Evolutionary conservation across 2,797 vertebrate species (phyloP).

Genomic region (Falco biarmicus): DNA sequence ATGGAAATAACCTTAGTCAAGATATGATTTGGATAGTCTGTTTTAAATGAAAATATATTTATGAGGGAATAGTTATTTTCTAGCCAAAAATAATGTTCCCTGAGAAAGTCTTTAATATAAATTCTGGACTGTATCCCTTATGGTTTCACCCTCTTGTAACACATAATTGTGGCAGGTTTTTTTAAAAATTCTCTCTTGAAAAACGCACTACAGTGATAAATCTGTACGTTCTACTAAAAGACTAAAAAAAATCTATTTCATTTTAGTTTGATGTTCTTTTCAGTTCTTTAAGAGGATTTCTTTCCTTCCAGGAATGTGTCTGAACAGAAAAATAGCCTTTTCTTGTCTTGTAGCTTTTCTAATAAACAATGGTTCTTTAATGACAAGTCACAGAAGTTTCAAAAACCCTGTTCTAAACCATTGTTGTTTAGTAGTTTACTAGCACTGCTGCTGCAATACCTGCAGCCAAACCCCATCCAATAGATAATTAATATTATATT

Average conservation of each 20-base stretch:
- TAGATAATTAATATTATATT: background rate
- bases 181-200: background rate
- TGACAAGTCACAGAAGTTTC: background rate
- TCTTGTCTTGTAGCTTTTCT: background rate
- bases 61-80: background rate
- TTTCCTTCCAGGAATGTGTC: background rate
- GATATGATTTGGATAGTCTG: background rate
- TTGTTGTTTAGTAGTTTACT: background rate
- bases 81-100: background rate
- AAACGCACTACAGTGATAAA: background rate
- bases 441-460: background rate
- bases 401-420: background rate
- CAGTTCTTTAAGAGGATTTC: background rate
- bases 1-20: background rate
- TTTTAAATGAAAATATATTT: conserved; percentile 1
- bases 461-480: background rate
- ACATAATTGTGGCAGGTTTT: background rate
- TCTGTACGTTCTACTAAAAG: background rate
- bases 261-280: background rate
- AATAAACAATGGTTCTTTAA: background rate
- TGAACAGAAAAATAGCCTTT: background rate
- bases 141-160: background rate
- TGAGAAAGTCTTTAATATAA: background rate
- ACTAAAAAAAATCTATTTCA: background rate
- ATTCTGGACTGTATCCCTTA: background rate